These are phyloP conservation scores for Drosophila carrolli DNA, from an alignment of 1,140 invertebrate species.

Conservation along the genomic window DNA sequence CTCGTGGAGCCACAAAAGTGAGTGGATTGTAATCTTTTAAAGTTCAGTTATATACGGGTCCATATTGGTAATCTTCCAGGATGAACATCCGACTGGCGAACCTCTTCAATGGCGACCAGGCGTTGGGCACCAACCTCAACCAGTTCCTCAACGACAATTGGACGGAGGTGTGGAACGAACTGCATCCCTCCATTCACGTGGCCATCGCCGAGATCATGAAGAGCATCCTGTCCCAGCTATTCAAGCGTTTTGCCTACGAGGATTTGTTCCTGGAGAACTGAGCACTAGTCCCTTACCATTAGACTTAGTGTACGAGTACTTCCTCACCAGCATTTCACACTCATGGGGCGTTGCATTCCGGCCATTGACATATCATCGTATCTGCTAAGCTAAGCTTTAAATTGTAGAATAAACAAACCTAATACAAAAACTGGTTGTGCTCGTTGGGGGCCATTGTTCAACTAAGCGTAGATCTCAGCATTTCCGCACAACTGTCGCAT, in stretches of 20 bases:
- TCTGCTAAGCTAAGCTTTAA: constrained; percentile 64
- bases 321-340: constrained; percentile 32
- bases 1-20: constrained; percentile 78
- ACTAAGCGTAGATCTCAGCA: constrained; percentile 16
- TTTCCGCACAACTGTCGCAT: constrained; percentile 59
- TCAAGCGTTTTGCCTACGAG: constrained; percentile 80
- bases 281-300: constrained; percentile 6
- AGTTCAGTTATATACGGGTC: background rate
- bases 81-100: constrained; percentile 88
- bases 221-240: constrained; percentile 83
- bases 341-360: constrained; percentile 33
- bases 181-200: constrained; percentile 87
- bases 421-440: constrained; percentile 38
- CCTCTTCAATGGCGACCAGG: constrained; percentile 89
- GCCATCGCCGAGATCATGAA: constrained; percentile 86
- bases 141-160: constrained; percentile 88
- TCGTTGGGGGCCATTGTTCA: constrained; percentile 30
- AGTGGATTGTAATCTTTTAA: constrained; percentile 4
- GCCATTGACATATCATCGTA: constrained; percentile 44
- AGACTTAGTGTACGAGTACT: constrained; percentile 75
- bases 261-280: constrained; percentile 73
- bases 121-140: constrained; percentile 87
- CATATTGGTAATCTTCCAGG: constrained; percentile 60
- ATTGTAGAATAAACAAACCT: constrained; percentile 52
- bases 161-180: constrained; percentile 86